These are phyloP conservation scores for Drosophila leonis DNA, from an alignment of 2,888 invertebrate species.

Conservation along the genomic window DNA sequence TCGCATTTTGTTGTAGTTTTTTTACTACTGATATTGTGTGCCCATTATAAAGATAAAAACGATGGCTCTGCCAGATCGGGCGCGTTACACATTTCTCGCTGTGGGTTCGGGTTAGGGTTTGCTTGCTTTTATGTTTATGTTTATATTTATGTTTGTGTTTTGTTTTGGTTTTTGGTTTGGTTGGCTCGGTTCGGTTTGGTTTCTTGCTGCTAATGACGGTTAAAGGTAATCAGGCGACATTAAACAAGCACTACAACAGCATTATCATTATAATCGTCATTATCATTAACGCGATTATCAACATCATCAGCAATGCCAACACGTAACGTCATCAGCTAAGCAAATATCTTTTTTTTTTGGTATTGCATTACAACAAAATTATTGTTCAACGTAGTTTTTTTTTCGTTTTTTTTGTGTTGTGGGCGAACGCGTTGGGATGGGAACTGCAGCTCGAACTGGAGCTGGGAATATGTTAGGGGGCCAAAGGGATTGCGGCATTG, in stretches of 20 bases:
- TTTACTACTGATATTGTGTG: conserved; percentile 78
- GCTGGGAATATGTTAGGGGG: not conserved
- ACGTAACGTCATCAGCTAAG: conserved; percentile 64
- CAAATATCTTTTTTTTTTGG: conserved; percentile 67
- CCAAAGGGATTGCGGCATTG: conserved; percentile 37
- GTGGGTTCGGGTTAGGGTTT: conserved; percentile 13
- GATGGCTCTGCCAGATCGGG: conserved; percentile 49
- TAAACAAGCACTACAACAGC: conserved; percentile 63
- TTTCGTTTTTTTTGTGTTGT: conserved; percentile 14
- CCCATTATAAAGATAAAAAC: conserved; percentile 80
- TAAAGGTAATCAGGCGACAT: conserved; percentile 76
- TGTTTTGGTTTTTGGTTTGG: conserved; percentile 43
- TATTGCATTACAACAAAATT: conserved; percentile 80
- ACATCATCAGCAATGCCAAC: conserved; percentile 41
- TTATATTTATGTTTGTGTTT: conserved; percentile 33
- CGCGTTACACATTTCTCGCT: conserved; percentile 45
- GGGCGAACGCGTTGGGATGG: conserved; percentile 27
- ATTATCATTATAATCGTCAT: conserved; percentile 37
- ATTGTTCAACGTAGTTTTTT: conserved; percentile 49
- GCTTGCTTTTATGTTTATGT: conserved; percentile 17
- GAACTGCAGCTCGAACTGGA: conserved; percentile 30
- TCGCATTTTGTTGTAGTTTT: conserved; percentile 35
- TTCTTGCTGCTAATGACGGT: conserved; percentile 57
- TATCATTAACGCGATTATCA: conserved; percentile 27
- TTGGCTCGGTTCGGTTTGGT: conserved; percentile 43